These are phyloP conservation scores for Microdon myrmicae DNA, from an alignment of 2,888 invertebrate species.

Conservation along the genomic window DNA sequence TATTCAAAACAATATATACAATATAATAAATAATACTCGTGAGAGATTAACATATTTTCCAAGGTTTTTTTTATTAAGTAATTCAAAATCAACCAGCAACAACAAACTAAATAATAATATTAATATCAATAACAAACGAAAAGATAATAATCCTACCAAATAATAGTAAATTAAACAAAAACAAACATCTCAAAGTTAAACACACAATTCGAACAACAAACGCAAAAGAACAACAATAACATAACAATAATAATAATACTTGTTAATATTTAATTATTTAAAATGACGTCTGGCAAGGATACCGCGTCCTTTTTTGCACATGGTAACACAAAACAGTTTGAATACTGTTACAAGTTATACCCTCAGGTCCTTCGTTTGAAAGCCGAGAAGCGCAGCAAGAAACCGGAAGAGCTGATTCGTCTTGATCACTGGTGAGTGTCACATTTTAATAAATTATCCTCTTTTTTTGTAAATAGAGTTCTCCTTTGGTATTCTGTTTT, in stretches of 20 bases:
- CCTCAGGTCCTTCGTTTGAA: constrained; percentile 90
- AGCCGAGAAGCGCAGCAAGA: constrained; percentile 90
- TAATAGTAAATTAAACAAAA: neutral
- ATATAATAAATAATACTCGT: too few relatives aligned
- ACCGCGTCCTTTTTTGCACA: constrained; percentile 93
- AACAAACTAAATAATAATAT: neutral
- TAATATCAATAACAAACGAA: neutral
- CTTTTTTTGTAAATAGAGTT: constrained; percentile 1
- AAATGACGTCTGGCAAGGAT: constrained; percentile 88
- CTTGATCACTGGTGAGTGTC: constrained; percentile 95
- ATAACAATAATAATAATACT: neutral
- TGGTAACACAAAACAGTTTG: constrained; percentile 76
- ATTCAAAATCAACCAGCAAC: too few relatives aligned
- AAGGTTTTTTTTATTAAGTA: too few relatives aligned
- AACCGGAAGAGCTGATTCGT: constrained; percentile 93
- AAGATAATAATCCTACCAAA: neutral
- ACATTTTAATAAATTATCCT: constrained; percentile 29
- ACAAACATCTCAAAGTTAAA: too few relatives aligned
- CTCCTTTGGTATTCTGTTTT: neutral
- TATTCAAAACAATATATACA: neutral
- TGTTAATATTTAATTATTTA: too few relatives aligned
- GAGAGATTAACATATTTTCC: too few relatives aligned
- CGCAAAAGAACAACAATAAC: too few relatives aligned
- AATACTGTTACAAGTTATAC: constrained; percentile 86
- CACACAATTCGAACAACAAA: too few relatives aligned